Percentiles rank a stretch among this genome's conserved stretches.
These are phyloP conservation scores for Archaeoteleia sp. DNA, from an alignment of 2,888 invertebrate species.

Conservation along the genomic window DNA sequence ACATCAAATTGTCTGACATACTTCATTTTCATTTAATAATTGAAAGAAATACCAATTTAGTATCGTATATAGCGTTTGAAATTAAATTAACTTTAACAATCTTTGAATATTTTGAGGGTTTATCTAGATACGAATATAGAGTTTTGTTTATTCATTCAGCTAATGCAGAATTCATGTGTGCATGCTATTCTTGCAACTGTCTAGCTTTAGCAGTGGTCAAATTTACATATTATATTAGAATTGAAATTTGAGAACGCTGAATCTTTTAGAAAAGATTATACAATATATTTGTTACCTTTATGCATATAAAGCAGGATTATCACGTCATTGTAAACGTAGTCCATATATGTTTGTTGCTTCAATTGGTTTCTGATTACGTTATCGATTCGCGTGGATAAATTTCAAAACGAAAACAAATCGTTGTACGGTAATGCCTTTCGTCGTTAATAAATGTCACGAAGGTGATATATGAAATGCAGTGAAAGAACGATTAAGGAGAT, in stretches of 20 bases:
- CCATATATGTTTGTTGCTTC: no score
- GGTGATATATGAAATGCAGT: no score
- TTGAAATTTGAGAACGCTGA: slow-evolving; percentile 5
- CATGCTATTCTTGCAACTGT: slow-evolving; percentile 1
- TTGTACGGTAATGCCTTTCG: no score
- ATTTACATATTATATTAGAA: slow-evolving; percentile 10
- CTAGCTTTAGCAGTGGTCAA: neutral
- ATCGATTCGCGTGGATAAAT: no score
- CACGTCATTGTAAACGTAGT: slow-evolving; percentile 1
- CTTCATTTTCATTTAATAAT: no score
- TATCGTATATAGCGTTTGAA: no score
- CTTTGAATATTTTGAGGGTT: neutral
- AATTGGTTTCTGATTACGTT: no score
- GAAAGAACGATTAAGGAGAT: slow-evolving; percentile 8
- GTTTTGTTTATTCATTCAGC: slow-evolving; percentile 6
- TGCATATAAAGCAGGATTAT: slow-evolving; percentile 19
- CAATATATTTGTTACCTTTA: slow-evolving; percentile 4
- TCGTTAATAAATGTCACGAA: neutral
- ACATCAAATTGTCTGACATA: no score
- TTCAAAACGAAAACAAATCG: no score
- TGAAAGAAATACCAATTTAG: no score
- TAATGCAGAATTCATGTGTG: slow-evolving; percentile 9
- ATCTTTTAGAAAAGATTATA: no score
- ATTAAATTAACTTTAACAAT: no score
- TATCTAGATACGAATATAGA: slow-evolving; percentile 1